These are phyloP conservation scores for Tupaia chinensis DNA, from an alignment of 2,113 vertebrate species.

Conservation along the genomic window DNA sequence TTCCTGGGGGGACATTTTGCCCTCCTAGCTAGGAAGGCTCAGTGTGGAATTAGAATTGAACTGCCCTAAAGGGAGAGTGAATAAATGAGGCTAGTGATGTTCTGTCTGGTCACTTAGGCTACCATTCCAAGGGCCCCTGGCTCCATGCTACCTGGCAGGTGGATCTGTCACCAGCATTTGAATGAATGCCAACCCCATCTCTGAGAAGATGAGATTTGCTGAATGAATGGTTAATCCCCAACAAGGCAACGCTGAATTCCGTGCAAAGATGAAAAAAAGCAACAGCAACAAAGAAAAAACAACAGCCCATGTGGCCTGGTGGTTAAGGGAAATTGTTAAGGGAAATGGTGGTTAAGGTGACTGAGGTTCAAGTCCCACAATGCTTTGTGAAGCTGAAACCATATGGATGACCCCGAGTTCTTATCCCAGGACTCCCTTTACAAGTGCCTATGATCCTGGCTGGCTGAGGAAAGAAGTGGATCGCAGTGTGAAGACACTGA, in stretches of 20 bases:
- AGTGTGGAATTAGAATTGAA: not conserved
- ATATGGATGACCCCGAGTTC: too few relatives aligned
- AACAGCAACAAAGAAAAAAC: too few relatives aligned
- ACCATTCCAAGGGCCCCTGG: not conserved
- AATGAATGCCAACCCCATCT: not conserved
- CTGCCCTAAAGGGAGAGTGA: not conserved
- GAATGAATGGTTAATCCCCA: not conserved
- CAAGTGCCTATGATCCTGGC: too few relatives aligned
- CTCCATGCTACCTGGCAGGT: not conserved
- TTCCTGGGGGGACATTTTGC: constrained; percentile 32
- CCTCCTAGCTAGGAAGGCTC: not conserved
- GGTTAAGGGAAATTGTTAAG: too few relatives aligned
- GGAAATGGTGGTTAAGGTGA: too few relatives aligned
- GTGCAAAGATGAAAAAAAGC: not conserved
- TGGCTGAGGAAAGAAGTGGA: too few relatives aligned
- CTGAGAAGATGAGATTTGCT: not conserved
- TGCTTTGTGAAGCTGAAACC: too few relatives aligned
- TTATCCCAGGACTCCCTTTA: too few relatives aligned
- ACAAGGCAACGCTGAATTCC: not conserved
- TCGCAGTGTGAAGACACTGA: too few relatives aligned
- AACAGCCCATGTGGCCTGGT: too few relatives aligned
- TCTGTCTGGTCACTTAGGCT: not conserved
- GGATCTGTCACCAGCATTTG: not conserved
- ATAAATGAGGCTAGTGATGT: too few relatives aligned
- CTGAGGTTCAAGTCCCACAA: too few relatives aligned